Evolutionary conservation across 2,888 invertebrate genomes (phyloP).

Genomic region (Sphinx pinastri): DNA sequence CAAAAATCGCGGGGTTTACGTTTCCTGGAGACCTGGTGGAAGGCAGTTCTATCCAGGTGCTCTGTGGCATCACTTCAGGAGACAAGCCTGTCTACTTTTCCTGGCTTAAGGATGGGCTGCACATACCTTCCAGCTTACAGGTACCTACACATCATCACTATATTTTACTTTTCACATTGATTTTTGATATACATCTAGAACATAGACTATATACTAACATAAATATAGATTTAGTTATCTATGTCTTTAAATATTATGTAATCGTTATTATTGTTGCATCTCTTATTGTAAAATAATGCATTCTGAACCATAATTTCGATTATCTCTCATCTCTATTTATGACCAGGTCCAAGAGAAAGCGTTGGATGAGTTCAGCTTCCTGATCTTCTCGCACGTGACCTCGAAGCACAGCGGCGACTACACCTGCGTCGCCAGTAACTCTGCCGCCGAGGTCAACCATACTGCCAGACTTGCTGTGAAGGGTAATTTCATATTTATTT

Average conservation of each 20-base stretch:
- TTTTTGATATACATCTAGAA: too few species aligned
- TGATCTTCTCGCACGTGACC: constrained; percentile 88
- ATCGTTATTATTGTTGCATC: too few species aligned
- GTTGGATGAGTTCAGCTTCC: constrained; percentile 87
- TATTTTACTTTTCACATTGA: too few species aligned
- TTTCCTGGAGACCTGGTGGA: constrained; percentile 92
- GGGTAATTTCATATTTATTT: constrained; percentile 71
- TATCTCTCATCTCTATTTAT: neutral
- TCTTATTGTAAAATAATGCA: too few species aligned
- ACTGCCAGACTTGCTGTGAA: constrained; percentile 88
- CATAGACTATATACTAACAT: too few species aligned
- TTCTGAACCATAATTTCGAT: neutral
- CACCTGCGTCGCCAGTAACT: constrained; percentile 89
- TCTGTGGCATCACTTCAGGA: constrained; percentile 90
- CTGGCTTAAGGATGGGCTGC: constrained; percentile 87
- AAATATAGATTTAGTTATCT: too few species aligned
- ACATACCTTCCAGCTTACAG: constrained; percentile 86
- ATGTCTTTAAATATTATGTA: too few species aligned
- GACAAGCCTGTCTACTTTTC: constrained; percentile 89
- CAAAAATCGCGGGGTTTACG: constrained; percentile 92
- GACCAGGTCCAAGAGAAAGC: constrained; percentile 87
- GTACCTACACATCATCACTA: constrained; percentile 56
- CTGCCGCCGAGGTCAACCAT: constrained; percentile 88
- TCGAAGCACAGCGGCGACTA: constrained; percentile 88
- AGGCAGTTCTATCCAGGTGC: constrained; percentile 92